Evolutionary conservation across 2,113 vertebrate species (phyloP).

Genomic region (Phycodurus eques): DNA sequence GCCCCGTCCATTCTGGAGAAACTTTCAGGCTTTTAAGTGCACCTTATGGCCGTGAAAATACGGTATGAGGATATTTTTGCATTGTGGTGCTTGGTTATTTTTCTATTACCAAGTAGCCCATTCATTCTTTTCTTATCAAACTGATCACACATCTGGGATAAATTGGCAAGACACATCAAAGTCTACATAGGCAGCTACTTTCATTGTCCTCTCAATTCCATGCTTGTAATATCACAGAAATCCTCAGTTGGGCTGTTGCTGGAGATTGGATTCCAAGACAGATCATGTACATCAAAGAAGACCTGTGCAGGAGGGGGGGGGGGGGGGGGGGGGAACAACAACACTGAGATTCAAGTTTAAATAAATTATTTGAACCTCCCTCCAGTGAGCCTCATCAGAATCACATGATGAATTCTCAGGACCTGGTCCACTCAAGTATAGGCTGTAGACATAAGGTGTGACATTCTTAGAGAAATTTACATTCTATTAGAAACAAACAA

Average conservation of each 20-base stretch:
- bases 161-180: not conserved
- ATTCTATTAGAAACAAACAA: too few relatives aligned
- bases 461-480: too few relatives aligned
- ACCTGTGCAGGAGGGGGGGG: too few relatives aligned
- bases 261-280: not conserved
- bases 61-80: not conserved
- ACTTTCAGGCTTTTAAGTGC: too few relatives aligned
- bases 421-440: not conserved
- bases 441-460: too few relatives aligned
- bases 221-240: not conserved
- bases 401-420: not conserved
- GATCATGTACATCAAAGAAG: not conserved
- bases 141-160: not conserved
- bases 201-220: not conserved
- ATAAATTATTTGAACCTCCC: not conserved
- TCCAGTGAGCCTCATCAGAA: not conserved
- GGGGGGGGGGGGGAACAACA: not conserved
- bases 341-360: not conserved
- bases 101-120: not conserved
- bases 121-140: not conserved
- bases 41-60: too few relatives aligned
- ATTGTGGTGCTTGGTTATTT: not conserved
- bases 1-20: too few relatives aligned
- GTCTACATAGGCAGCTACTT: not conserved
- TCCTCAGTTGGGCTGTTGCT: constrained; percentile 1